phyloP scores from a whole-genome alignment of 2,113 vertebrate species.

The Peucedramus taeniatus region DNA sequence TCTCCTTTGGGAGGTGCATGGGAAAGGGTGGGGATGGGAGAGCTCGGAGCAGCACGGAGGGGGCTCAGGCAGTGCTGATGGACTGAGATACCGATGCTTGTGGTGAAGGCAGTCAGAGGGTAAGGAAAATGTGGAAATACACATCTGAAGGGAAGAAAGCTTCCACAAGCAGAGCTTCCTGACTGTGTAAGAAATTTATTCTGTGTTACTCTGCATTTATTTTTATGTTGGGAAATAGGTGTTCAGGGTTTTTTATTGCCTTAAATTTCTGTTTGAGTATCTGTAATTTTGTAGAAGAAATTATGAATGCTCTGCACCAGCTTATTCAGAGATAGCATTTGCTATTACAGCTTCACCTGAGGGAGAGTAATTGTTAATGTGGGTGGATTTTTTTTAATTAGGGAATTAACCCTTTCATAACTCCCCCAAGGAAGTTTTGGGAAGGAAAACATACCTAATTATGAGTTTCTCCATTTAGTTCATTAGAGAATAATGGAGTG shows the following conservation, averaged over 20 bases:
- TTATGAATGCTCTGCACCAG: not conserved
- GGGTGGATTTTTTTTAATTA: not conserved
- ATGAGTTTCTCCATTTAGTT: not conserved
- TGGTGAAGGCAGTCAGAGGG: not conserved
- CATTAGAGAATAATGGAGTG: not conserved
- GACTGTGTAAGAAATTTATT: not conserved
- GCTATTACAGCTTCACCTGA: not conserved
- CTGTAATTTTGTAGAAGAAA: not conserved
- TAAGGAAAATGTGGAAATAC: not conserved
- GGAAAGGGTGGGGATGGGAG: too few species aligned
- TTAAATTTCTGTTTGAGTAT: conserved; percentile 32
- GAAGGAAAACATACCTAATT: not conserved
- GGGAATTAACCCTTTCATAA: conserved; percentile 14
- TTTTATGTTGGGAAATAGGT: conserved; percentile 10
- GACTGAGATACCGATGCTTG: not conserved
- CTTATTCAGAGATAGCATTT: not conserved
- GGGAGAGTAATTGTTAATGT: not conserved
- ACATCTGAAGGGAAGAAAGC: not conserved
- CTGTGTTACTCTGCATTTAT: not conserved
- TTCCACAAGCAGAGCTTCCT: not conserved
- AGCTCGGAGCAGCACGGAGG: not conserved
- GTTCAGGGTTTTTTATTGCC: not conserved
- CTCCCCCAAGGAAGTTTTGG: not conserved
- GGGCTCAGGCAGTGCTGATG: not conserved
- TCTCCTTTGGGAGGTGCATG: not conserved